phyloP scores from a whole-genome alignment of 2,888 invertebrate genomes.

The Maniola hyperantus region DNA sequence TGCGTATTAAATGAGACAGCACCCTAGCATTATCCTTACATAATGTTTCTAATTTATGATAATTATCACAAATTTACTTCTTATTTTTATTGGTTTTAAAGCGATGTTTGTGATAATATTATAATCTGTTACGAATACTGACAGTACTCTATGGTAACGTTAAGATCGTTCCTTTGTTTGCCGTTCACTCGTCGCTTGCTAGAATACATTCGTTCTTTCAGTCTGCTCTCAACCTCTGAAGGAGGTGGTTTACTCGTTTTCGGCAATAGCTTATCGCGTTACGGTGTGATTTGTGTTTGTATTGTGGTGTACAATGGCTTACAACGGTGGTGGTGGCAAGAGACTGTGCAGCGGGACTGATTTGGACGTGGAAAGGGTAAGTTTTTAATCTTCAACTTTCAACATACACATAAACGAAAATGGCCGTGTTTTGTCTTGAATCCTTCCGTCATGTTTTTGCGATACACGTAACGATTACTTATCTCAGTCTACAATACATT shows the following conservation, averaged over 20 bases:
- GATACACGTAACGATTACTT: constrained; percentile 25
- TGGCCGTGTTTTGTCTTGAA: constrained; percentile 74
- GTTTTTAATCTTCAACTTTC: constrained; percentile 54
- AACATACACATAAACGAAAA: constrained; percentile 65
- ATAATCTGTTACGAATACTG: background rate
- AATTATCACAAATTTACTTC: background rate
- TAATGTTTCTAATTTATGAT: background rate
- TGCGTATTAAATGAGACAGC: too few species aligned
- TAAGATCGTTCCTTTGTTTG: constrained; percentile 24
- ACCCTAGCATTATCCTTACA: too few species aligned
- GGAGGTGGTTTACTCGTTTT: constrained; percentile 57
- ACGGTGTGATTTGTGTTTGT: constrained; percentile 80
- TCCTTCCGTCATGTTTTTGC: constrained; percentile 64
- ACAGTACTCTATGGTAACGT: constrained; percentile 34
- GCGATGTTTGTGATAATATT: background rate
- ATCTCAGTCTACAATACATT: constrained; percentile 22
- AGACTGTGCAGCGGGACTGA: constrained; percentile 80
- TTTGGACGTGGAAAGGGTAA: constrained; percentile 79
- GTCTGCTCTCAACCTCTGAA: constrained; percentile 67
- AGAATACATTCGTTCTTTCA: constrained; percentile 62
- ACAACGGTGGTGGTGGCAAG: constrained; percentile 86
- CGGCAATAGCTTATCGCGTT: constrained; percentile 64
- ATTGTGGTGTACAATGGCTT: constrained; percentile 87
- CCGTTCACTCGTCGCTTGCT: constrained; percentile 44
- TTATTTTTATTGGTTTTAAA: background rate